Conservation (phyloP, 2,113 vertebrate genomes). For the Sapajus apella region DNA sequence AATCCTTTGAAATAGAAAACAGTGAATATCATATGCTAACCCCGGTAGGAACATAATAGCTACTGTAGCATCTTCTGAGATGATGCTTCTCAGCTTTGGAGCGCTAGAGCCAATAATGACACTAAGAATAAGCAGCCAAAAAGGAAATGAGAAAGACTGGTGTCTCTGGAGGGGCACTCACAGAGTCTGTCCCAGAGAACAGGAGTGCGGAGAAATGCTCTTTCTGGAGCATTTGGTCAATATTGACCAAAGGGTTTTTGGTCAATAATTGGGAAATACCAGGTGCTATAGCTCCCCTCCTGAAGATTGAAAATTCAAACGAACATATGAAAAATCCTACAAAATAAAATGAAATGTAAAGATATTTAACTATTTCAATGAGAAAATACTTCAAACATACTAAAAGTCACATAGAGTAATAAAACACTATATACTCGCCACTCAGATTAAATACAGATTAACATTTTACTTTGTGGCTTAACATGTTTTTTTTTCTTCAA, state of each 20-base stretch:
- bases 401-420: not conserved
- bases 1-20: not conserved
- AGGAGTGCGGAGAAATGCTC: not conserved
- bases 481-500: not conserved
- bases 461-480: not conserved
- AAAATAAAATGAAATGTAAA: not conserved
- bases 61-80: not conserved
- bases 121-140: not conserved
- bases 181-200: not conserved
- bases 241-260: not conserved
- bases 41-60: not conserved
- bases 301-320: conserved; percentile 15
- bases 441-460: conserved; percentile 21
- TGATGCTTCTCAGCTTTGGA: not conserved
- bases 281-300: not conserved
- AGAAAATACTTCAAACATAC: not conserved
- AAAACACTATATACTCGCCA: not conserved
- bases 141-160: not conserved
- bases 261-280: not conserved
- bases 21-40: not conserved
- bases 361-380: not conserved
- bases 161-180: not conserved
- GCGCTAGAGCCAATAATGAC: accelerated
- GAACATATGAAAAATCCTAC: not conserved
- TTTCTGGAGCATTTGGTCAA: no score